These are phyloP conservation scores for Pycnonotus jocosus DNA, from an alignment of 2,113 vertebrate species.

Conservation along the genomic window DNA sequence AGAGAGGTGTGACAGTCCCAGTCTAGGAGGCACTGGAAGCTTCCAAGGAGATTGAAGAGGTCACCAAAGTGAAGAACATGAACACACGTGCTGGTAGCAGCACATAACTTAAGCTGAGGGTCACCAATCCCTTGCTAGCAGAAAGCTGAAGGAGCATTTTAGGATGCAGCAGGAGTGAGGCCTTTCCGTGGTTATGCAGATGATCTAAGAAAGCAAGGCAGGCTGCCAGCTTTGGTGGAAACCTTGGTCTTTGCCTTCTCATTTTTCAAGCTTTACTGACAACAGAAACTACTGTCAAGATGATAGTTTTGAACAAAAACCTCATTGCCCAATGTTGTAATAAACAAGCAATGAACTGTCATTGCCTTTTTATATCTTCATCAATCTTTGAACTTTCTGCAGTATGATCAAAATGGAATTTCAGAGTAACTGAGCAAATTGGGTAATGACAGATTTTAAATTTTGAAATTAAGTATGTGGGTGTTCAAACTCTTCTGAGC, in stretches of 20 bases:
- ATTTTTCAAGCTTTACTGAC: not conserved
- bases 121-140: not conserved
- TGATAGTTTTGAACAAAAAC: not conserved
- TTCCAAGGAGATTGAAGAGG: not conserved
- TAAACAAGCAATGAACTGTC: not conserved
- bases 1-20: not conserved
- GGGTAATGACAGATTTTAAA: slow-evolving; percentile 18
- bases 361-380: not conserved
- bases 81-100: not conserved
- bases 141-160: not conserved
- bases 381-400: not conserved
- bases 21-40: not conserved
- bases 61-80: not conserved
- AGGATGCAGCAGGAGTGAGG: not conserved
- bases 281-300: not conserved
- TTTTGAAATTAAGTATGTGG: slow-evolving; percentile 16
- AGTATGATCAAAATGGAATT: not conserved
- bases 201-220: not conserved
- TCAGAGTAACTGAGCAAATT: slow-evolving; percentile 20
- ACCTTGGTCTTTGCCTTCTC: not conserved
- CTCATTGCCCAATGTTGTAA: not conserved
- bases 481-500: not conserved
- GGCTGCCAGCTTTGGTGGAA: not conserved
- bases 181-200: not conserved
- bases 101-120: not conserved